Evolutionary conservation across 2,888 invertebrate genomes (phyloP).

Genomic region (Pelosia muscerda): DNA sequence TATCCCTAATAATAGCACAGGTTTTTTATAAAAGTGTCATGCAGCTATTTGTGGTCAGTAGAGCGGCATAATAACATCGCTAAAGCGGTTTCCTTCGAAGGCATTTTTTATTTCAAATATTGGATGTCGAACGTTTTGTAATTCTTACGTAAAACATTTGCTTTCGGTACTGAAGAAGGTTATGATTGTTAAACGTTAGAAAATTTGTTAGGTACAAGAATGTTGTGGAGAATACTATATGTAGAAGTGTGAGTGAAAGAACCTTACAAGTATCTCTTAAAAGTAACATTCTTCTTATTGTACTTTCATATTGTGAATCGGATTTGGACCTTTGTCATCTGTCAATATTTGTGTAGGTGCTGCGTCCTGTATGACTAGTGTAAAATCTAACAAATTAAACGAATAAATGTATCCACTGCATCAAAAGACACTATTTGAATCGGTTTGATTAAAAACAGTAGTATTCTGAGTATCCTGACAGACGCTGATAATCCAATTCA

Average conservation of each 20-base stretch:
- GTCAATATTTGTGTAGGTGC: no score
- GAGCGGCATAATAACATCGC: conserved; percentile 42
- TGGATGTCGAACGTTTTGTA: conserved; percentile 37
- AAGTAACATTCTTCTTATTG: no score
- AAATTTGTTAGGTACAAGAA: not conserved
- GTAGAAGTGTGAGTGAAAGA: not conserved
- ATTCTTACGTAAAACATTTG: conserved; percentile 45
- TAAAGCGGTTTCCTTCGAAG: conserved; percentile 44
- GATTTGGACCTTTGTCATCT: no score
- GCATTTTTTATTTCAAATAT: conserved; percentile 50
- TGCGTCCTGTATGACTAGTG: no score
- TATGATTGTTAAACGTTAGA: conserved; percentile 7
- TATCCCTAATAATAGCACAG: conserved; percentile 5
- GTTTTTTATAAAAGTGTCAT: conserved; percentile 40
- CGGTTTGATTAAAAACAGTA: no score
- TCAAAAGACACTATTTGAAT: no score
- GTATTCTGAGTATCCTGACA: no score
- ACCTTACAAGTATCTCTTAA: no score
- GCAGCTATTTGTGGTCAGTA: conserved; percentile 43
- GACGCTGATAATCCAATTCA: no score
- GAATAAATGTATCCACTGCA: no score
- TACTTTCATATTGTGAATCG: no score
- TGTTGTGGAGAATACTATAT: not conserved
- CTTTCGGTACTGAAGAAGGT: conserved; percentile 21
- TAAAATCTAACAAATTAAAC: no score